These are phyloP conservation scores for Echeneis naucrates DNA, from an alignment of 2,797 vertebrate species.

Conservation along the genomic window DNA sequence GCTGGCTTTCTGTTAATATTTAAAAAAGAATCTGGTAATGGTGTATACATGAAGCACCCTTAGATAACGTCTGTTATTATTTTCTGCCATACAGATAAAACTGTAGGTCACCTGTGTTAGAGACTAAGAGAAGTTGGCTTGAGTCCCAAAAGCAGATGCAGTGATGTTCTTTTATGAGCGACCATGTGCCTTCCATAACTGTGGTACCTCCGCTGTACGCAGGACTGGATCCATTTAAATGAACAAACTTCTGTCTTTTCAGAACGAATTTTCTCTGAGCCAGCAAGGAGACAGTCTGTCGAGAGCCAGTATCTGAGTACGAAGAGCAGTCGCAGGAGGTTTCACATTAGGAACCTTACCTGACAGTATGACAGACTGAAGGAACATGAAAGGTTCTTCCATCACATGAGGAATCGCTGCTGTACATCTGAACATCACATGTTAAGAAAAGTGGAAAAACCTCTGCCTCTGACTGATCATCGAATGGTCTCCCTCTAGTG, in stretches of 20 bases:
- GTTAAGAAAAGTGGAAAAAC: background rate
- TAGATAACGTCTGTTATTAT: too few species aligned
- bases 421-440: background rate
- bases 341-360: background rate
- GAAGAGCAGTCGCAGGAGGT: background rate
- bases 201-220: too few species aligned
- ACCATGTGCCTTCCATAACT: too few species aligned
- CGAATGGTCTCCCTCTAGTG: slow-evolving; percentile 1
- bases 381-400: background rate
- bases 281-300: background rate
- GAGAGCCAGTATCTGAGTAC: background rate
- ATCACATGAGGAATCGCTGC: background rate
- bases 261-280: background rate
- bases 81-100: too few species aligned
- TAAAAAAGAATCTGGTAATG: too few species aligned
- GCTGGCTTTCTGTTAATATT: too few species aligned
- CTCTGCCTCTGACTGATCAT: background rate
- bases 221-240: background rate
- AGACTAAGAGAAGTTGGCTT: too few species aligned
- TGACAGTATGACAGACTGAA: background rate
- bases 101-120: too few species aligned
- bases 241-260: background rate
- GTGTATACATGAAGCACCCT: too few species aligned
- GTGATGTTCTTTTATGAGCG: too few species aligned
- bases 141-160: too few species aligned